phyloP scores from a whole-genome alignment of 2,888 invertebrate genomes.

The Imbricaverruca yamaguchii region DNA sequence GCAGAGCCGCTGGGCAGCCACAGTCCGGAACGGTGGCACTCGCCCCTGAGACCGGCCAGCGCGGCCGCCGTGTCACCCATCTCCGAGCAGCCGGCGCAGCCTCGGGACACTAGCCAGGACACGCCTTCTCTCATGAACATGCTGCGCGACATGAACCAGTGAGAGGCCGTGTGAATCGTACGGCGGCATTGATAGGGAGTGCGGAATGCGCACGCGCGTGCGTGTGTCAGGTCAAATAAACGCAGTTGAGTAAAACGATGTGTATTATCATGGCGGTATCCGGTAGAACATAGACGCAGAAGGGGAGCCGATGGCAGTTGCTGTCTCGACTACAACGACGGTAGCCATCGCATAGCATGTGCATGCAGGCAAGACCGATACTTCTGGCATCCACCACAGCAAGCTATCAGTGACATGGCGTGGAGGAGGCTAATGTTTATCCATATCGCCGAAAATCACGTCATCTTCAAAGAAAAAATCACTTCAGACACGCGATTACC shows the following conservation, averaged over 20 bases:
- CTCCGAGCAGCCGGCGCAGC: conserved; percentile 1
- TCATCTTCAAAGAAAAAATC: no score
- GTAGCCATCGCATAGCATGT: no score
- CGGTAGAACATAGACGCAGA: background rate
- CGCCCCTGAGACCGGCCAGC: background rate
- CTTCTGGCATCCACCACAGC: no score
- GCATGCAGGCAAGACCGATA: no score
- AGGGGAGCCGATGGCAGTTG: background rate
- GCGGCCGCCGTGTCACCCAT: background rate
- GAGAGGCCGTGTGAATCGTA: background rate
- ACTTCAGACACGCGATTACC: no score
- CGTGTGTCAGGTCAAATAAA: background rate
- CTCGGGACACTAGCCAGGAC: background rate
- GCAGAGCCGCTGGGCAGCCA: background rate
- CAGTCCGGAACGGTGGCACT: background rate
- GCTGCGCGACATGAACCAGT: conserved; percentile 3
- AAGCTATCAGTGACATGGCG: no score
- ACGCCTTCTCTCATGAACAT: conserved; percentile 10
- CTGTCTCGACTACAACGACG: no score
- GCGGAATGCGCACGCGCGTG: background rate
- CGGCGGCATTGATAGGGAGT: background rate
- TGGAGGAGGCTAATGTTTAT: no score
- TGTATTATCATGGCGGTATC: background rate
- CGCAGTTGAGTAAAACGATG: background rate
- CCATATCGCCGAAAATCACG: no score